Evolutionary conservation across 2,888 invertebrate species (phyloP).

Genomic region (Drosophila anceps): DNA sequence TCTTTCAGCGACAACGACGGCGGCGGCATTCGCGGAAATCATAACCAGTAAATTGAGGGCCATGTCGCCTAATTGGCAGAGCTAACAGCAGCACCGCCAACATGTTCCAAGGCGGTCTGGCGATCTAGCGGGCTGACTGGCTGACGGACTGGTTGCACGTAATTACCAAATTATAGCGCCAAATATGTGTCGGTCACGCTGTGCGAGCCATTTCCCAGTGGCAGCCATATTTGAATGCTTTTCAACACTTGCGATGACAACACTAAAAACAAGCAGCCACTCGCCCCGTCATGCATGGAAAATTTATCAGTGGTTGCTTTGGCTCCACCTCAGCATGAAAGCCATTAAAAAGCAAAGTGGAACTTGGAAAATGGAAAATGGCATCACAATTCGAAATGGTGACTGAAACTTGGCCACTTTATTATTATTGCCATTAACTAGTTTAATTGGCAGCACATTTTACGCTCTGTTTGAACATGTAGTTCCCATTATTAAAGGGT

Average conservation of each 20-base stretch:
- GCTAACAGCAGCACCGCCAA: slow-evolving; percentile 9
- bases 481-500: slow-evolving; percentile 1
- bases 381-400: slow-evolving; percentile 18
- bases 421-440: slow-evolving; percentile 18
- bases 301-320: slow-evolving; percentile 44
- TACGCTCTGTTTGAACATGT: slow-evolving; percentile 15
- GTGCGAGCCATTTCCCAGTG: slow-evolving; percentile 51
- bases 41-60: slow-evolving; percentile 75
- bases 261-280: slow-evolving; percentile 21
- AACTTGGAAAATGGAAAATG: neutral
- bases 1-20: slow-evolving; percentile 53
- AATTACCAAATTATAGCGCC: slow-evolving; percentile 64
- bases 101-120: neutral
- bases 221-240: slow-evolving; percentile 61
- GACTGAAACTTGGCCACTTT: slow-evolving; percentile 22
- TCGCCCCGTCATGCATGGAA: slow-evolving; percentile 67
- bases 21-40: slow-evolving; percentile 71
- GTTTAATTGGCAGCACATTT: slow-evolving; percentile 22
- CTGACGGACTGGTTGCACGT: slow-evolving; percentile 22
- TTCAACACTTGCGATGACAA: slow-evolving; percentile 54
- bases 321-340: slow-evolving; percentile 14
- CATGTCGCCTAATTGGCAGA: slow-evolving; percentile 76
- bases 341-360: slow-evolving; percentile 4
- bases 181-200: slow-evolving; percentile 54
- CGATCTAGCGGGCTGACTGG: neutral